A percentile compares a stretch with the other conserved stretches of the same genome.
Conservation (phyloP, 2,888 invertebrate genomes). For the Polydrusus pterygomalis region DNA sequence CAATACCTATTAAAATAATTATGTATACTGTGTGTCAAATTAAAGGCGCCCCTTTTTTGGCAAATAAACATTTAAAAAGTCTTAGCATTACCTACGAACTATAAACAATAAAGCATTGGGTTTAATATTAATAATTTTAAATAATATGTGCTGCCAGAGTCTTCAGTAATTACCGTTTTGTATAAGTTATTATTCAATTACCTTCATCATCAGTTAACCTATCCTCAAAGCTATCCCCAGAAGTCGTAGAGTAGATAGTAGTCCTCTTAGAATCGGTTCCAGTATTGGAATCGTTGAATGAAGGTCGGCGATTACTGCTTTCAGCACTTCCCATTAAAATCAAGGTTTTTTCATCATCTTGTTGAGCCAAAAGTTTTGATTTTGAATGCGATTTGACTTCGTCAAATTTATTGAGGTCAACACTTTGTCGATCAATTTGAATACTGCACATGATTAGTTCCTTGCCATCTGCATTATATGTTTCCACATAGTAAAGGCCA, state of each 20-base stretch:
- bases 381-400: conserved; percentile 22
- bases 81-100: no score
- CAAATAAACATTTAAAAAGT: no score
- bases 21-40: not conserved
- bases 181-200: not conserved
- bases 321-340: conserved; percentile 25
- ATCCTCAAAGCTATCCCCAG: conserved; percentile 53
- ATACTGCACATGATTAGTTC: conserved; percentile 63
- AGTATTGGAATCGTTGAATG: conserved; percentile 26
- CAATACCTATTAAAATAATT: conserved; percentile 18
- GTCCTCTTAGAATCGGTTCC: conserved; percentile 57
- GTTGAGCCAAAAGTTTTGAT: conserved; percentile 21
- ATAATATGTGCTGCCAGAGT: no score
- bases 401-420: conserved; percentile 44
- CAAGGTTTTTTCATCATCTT: conserved; percentile 29
- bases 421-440: conserved; percentile 59
- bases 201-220: conserved; percentile 41
- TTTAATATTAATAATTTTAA: not conserved
- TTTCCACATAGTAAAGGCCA: conserved; percentile 62
- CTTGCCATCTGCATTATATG: conserved; percentile 64
- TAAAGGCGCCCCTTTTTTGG: no score
- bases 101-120: not conserved
- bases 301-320: not conserved
- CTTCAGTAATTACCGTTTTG: not conserved
- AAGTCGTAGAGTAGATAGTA: conserved; percentile 60